Percentiles rank a stretch among this genome's conserved stretches.
Evolutionary conservation across 1,140 invertebrate species (phyloP).

Genomic region (Eumeta japonica): DNA sequence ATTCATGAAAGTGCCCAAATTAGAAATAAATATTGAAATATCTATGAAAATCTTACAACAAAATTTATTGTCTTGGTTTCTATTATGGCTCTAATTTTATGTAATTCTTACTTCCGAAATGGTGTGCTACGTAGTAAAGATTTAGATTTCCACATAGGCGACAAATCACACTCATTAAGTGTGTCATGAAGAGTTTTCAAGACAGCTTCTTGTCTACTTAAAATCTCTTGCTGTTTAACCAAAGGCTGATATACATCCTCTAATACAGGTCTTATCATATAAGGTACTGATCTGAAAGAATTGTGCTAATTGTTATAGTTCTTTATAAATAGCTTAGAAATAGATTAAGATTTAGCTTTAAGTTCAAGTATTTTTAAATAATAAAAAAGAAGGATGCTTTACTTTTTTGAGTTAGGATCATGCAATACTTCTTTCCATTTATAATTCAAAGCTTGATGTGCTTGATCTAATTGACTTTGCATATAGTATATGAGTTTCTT

Average conservation of each 20-base stretch:
- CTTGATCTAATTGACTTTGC: constrained; percentile 61
- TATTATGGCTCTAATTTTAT: background rate
- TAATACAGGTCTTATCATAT: constrained; percentile 48
- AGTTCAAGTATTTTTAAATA: too few species aligned
- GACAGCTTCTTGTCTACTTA: constrained; percentile 54
- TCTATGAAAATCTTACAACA: too few species aligned
- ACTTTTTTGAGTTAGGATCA: constrained; percentile 39
- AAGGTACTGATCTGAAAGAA: constrained; percentile 41
- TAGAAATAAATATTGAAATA: too few species aligned
- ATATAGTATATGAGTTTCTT: constrained; percentile 62
- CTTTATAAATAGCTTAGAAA: background rate
- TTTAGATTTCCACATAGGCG: constrained; percentile 28
- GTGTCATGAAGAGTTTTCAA: constrained; percentile 49
- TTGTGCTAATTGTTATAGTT: constrained; percentile 18
- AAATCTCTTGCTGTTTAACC: constrained; percentile 62
- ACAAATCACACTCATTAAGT: constrained; percentile 29
- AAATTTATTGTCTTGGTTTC: too few species aligned
- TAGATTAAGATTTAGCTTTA: too few species aligned
- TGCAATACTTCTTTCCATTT: constrained; percentile 59
- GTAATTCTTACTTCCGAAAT: constrained; percentile 36
- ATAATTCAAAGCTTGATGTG: constrained; percentile 59
- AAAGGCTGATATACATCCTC: constrained; percentile 69
- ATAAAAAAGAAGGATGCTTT: constrained; percentile 12
- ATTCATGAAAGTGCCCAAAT: too few species aligned
- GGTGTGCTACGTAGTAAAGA: constrained; percentile 38